These are phyloP conservation scores for Potorous gilbertii DNA, from an alignment of 2,797 vertebrate species.

Conservation along the genomic window DNA sequence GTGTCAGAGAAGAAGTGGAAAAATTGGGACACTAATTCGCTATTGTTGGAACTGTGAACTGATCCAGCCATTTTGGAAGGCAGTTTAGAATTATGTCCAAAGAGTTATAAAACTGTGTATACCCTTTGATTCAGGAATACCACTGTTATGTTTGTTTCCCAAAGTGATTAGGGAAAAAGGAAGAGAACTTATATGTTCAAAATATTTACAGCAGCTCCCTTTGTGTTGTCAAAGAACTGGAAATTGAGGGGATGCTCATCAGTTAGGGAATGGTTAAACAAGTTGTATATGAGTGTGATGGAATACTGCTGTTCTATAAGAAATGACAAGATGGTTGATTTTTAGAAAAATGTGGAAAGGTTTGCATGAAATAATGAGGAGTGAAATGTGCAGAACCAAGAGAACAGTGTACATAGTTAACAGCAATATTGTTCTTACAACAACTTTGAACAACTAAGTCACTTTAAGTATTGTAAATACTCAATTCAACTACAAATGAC, in stretches of 20 bases:
- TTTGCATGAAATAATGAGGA: neutral
- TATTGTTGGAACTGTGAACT: neutral
- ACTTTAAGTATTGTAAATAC: neutral
- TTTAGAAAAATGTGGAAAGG: neutral
- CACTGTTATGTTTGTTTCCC: neutral
- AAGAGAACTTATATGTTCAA: neutral
- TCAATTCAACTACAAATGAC: neutral
- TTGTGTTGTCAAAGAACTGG: neutral
- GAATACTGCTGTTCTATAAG: neutral
- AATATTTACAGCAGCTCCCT: neutral
- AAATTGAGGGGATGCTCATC: neutral
- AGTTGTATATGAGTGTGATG: neutral
- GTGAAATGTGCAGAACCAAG: neutral
- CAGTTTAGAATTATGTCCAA: neutral
- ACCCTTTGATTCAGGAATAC: neutral
- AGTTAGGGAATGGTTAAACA: neutral
- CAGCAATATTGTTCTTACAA: neutral
- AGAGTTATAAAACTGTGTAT: neutral
- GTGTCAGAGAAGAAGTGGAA: neutral
- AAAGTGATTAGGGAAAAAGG: neutral
- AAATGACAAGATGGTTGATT: neutral
- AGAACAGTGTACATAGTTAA: neutral
- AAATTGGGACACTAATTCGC: neutral
- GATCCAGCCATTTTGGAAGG: neutral
- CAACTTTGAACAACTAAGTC: neutral